These are phyloP conservation scores for Ambastaia sidthimunki DNA, from an alignment of 2,797 vertebrate genomes.

Conservation along the genomic window DNA sequence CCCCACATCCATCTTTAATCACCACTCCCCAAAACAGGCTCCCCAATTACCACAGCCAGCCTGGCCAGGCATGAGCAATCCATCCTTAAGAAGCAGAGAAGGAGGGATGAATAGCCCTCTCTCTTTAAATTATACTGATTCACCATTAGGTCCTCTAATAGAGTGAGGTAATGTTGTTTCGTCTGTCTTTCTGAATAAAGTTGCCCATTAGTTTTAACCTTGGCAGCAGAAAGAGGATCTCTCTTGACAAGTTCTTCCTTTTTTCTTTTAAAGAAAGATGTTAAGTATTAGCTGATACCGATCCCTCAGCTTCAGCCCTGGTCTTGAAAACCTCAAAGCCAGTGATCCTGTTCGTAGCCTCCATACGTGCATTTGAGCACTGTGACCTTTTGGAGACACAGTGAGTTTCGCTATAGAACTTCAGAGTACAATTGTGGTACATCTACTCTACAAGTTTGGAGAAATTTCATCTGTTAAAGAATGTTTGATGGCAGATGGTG, in stretches of 20 bases:
- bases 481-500: neutral
- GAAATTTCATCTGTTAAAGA: neutral
- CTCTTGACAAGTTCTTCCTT: conserved; percentile 50
- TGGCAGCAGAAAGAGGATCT: conserved; percentile 49
- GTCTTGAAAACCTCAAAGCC: conserved; percentile 19
- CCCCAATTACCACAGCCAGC: conserved; percentile 54
- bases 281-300: conserved; percentile 23
- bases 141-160: conserved; percentile 36
- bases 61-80: conserved; percentile 41
- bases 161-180: conserved; percentile 32
- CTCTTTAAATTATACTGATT: conserved; percentile 41
- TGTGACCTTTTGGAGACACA: neutral
- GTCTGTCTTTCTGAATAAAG: conserved; percentile 53
- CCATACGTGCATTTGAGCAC: neutral
- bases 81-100: conserved; percentile 44
- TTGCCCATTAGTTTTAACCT: conserved; percentile 57
- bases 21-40: conserved; percentile 57
- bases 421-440: neutral
- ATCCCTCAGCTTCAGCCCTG: neutral
- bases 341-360: neutral
- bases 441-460: neutral
- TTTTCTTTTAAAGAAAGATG: conserved; percentile 42
- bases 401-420: neutral
- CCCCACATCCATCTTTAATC: conserved; percentile 68
- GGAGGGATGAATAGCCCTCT: conserved; percentile 35